Evolutionary conservation across 2,888 invertebrate species (phyloP).

Genomic region (Poecilobothrus nobilitatus): DNA sequence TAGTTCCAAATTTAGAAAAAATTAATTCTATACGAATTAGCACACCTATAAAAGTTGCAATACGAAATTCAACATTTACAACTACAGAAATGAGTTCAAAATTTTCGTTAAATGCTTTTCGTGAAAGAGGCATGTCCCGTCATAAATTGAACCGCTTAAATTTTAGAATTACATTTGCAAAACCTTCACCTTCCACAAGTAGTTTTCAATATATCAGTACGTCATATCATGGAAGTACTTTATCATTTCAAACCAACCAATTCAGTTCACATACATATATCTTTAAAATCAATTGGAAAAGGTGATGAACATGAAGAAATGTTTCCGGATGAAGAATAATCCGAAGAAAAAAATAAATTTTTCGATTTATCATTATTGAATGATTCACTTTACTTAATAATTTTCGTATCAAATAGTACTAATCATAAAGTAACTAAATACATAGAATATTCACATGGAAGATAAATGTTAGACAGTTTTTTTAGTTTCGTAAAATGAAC

Average conservation of each 20-base stretch:
- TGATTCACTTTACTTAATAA: constrained; percentile 73
- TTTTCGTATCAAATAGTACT: constrained; percentile 74
- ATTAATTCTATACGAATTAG: constrained; percentile 50
- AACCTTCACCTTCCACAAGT: constrained; percentile 66
- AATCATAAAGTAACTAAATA: too few species aligned
- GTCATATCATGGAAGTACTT: constrained; percentile 75
- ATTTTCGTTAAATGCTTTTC: constrained; percentile 59
- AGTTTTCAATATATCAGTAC: constrained; percentile 79
- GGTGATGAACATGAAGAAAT: constrained; percentile 11
- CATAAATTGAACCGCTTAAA: constrained; percentile 36
- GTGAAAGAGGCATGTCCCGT: constrained; percentile 50
- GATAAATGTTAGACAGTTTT: too few species aligned
- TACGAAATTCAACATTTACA: constrained; percentile 43
- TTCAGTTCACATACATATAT: constrained; percentile 72
- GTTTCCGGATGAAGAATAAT: constrained; percentile 33
- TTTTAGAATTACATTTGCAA: constrained; percentile 47
- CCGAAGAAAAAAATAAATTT: constrained; percentile 49
- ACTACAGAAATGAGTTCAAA: constrained; percentile 55
- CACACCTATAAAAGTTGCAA: constrained; percentile 48
- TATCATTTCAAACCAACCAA: constrained; percentile 68
- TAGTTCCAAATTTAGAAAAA: constrained; percentile 50
- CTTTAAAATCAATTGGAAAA: constrained; percentile 55
- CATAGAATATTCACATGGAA: too few species aligned
- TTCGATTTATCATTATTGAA: constrained; percentile 65
- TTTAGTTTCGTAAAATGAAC: too few species aligned